These are phyloP conservation scores for Neosalanx taihuensis DNA, from an alignment of 2,797 vertebrate species.

Conservation along the genomic window DNA sequence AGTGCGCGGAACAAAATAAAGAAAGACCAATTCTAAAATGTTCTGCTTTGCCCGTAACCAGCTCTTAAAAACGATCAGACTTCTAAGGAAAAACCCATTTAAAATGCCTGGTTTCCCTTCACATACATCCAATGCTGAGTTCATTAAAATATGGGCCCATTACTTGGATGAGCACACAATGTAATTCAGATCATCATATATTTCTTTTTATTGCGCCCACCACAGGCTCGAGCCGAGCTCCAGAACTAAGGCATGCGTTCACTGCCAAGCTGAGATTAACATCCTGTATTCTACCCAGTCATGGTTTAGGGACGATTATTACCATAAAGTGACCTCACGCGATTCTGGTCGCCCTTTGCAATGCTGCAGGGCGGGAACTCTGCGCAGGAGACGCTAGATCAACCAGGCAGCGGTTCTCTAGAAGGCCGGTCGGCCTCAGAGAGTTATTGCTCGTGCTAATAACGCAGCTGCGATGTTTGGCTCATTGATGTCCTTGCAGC, in stretches of 20 bases:
- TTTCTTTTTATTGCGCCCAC: not conserved
- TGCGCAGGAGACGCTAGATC: not conserved
- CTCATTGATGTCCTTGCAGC: conserved; percentile 22
- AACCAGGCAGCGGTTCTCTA: not conserved
- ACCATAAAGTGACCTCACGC: not conserved
- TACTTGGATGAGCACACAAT: not conserved
- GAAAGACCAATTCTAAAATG: not conserved
- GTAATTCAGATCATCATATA: not conserved
- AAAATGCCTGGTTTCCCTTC: not conserved
- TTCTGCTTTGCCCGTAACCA: not conserved
- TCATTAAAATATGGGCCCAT: not conserved
- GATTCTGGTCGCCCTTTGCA: not conserved
- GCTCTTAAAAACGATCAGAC: not conserved
- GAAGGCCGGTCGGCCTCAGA: not conserved
- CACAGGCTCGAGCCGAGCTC: not conserved
- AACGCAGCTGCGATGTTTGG: conserved; percentile 26
- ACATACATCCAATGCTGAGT: not conserved
- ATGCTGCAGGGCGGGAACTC: not conserved
- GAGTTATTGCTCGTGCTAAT: conserved; percentile 32
- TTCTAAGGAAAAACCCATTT: not conserved
- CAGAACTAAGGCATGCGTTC: not conserved
- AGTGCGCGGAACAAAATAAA: not conserved
- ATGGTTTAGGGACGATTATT: not conserved
- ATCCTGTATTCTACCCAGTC: not conserved
- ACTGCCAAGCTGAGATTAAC: not conserved